These are phyloP conservation scores for Oxycera nigricornis DNA, from an alignment of 2,888 invertebrate species.

Conservation along the genomic window DNA sequence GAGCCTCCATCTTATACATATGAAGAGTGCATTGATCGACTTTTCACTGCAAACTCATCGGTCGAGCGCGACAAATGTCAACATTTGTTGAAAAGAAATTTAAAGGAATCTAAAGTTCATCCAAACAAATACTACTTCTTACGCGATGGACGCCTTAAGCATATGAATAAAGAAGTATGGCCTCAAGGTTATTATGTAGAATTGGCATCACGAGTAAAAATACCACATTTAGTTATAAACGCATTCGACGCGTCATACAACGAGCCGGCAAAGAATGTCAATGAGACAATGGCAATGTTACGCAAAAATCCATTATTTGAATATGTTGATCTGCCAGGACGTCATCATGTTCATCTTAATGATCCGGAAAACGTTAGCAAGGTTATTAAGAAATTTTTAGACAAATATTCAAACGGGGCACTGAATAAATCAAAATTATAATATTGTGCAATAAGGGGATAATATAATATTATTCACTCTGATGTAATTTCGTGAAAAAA, in stretches of 20 bases:
- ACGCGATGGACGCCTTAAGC: slow-evolving; percentile 71
- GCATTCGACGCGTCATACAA: slow-evolving; percentile 66
- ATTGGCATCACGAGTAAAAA: slow-evolving; percentile 66
- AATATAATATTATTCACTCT: no score
- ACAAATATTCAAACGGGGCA: slow-evolving; percentile 50
- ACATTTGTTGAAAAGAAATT: slow-evolving; percentile 67
- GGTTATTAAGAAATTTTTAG: slow-evolving; percentile 56
- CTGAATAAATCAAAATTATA: not conserved
- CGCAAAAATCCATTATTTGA: slow-evolving; percentile 66
- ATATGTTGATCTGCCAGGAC: slow-evolving; percentile 69
- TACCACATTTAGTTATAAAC: slow-evolving; percentile 71
- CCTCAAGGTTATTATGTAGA: slow-evolving; percentile 64
- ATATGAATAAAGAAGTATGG: slow-evolving; percentile 49
- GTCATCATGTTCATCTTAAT: slow-evolving; percentile 78
- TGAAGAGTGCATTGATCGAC: slow-evolving; percentile 68
- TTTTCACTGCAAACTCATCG: slow-evolving; percentile 68
- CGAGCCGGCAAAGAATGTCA: slow-evolving; percentile 65
- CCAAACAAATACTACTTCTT: slow-evolving; percentile 70
- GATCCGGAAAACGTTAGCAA: slow-evolving; percentile 68
- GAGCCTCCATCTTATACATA: slow-evolving; percentile 71
- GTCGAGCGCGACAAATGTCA: slow-evolving; percentile 66
- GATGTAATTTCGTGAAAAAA: no score
- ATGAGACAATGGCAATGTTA: slow-evolving; percentile 66
- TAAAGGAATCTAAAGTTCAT: slow-evolving; percentile 65
- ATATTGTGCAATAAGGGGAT: no score